Evolutionary conservation across 2,797 vertebrate species (phyloP).

Genomic region (Potorous gilbertii): DNA sequence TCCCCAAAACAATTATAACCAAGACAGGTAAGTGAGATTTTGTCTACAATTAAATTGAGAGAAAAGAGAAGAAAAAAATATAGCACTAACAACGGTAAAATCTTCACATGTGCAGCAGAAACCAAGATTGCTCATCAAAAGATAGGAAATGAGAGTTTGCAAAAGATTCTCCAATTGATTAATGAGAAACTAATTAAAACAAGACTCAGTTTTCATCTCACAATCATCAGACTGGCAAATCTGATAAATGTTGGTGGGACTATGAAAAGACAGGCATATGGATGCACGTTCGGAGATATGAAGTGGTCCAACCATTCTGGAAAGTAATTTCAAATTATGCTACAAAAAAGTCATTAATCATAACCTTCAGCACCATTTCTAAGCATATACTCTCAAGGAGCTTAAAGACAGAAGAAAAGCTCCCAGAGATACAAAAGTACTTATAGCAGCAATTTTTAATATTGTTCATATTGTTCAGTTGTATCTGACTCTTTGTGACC

Average conservation of each 20-base stretch:
- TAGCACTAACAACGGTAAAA: neutral
- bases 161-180: neutral
- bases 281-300: neutral
- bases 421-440: neutral
- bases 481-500: neutral
- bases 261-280: neutral
- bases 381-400: neutral
- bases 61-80: neutral
- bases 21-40: neutral
- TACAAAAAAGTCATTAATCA: neutral
- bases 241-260: neutral
- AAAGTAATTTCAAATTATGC: neutral
- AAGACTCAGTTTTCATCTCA: neutral
- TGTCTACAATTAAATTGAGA: neutral
- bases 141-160: neutral
- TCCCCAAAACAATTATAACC: neutral
- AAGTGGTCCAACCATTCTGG: neutral
- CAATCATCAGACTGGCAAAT: neutral
- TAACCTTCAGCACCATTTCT: neutral
- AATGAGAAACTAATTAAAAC: neutral
- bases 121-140: neutral
- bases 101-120: neutral
- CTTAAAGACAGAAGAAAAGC: neutral
- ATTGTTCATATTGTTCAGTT: neutral
- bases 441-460: neutral